Evolutionary conservation across 2,888 invertebrate genomes (phyloP), one percentile per base, ranked within the genome.

Genomic region (Conchocele bisecta): DNA sequence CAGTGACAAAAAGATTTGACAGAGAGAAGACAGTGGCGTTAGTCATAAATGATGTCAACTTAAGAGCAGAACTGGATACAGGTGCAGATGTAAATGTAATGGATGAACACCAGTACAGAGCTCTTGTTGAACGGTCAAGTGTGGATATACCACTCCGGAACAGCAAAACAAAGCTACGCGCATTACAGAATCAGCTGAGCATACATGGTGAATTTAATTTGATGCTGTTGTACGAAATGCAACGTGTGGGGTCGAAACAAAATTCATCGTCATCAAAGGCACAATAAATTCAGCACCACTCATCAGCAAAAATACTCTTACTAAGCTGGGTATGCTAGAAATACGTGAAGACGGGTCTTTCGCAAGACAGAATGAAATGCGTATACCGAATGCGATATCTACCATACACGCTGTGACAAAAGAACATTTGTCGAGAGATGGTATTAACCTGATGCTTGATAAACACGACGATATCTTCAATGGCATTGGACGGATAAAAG

Each of bases 21-120:
- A 29, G 28, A 17, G 48, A 48, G 17, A 48, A 48, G n/a, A 48
- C 48, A 29, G 48, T 48, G 11, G 29, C 48, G 31, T 31, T 48
- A 6, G n/a, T 48, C 29, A 17, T 48, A 28, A 48, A 48, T 48
- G 59, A 59, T 42, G 35, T 59, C 2, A 37, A 26, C 2, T 39
- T 59, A n/a, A 48, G 39, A 15, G 59, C 48, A 17, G 59, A 59
- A 26, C 59, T 50, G 5, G 59, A 59, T 37, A 59, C 48, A 50
- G 50, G 59, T 5, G 59, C 59, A 48, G 59, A 59, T 37, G 50
- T 59, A 26, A 59, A 59, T 29, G 37, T 59, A 9, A 59, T 59
- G 59, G 48, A 59, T 20, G 59, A 59, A 31, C 29, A 22, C 29
- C 48, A 59, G 22, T 48, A 50, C 29, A n/a, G 48, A 24, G 48